Evolutionary conservation across 2,113 vertebrate species (phyloP), one percentile per base, ranked within the genome.

Genomic region (Sebastes schlegelii): DNA sequence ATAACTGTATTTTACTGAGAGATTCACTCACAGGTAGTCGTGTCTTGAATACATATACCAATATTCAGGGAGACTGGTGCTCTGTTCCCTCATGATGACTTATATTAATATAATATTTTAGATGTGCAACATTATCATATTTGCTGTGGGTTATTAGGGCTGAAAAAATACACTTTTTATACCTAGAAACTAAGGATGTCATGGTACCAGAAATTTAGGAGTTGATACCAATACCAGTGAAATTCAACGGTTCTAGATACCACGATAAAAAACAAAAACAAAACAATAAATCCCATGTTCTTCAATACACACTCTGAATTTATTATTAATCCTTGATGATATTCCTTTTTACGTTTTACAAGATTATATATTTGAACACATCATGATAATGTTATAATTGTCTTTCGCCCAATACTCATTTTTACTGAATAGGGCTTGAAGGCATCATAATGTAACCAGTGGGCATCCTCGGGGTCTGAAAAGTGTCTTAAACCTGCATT

Each of bases 1-100:
- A 11, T 58, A 26, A 71, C 67, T 78, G 57, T 71, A 61, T 79
- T 63, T 88, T 17, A 57, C 43, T 51, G 8, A 80, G 54, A n/a
- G 21, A 71, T 70, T 61, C 58, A 54, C 17, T 82, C 43, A 8
- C 49, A 34, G 43, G 57, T 65, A 46, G 42, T 40, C 51, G 40
- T n/a, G 17, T 21, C 52, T 60, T 48, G 26, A 66, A 61, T 26
- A 8, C 57, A 34, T 40, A 45, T 3, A 21, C 10, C 17, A n/a
- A 26, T 34, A 72, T 43, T 62, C 10, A 63, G 13, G 49, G 57
- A 14, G 51, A 5, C 45, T 60, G 42, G 17, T n/a, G 62, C 14
- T 21, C 26, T 64, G 61, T 34, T 52, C 11, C 12, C 5, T 3
- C 40, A 43, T 43, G n/a, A 12, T 75, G 48, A 76, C 9, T 23